These are phyloP conservation scores for Chitala chitala DNA, from an alignment of 2,113 vertebrate genomes.

Conservation along the genomic window DNA sequence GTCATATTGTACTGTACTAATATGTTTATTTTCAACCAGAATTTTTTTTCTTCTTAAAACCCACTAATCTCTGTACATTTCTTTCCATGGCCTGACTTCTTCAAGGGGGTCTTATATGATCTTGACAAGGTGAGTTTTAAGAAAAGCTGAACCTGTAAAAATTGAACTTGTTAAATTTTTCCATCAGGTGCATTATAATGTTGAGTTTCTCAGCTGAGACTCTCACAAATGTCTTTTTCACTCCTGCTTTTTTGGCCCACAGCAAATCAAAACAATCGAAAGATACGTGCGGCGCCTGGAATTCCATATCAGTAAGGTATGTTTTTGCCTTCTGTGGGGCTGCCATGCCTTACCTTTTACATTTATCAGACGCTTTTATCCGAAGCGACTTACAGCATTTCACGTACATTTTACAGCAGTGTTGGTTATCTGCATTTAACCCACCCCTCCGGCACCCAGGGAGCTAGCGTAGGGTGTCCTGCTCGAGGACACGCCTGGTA, in stretches of 20 bases:
- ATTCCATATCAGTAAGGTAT: slow-evolving; percentile 98
- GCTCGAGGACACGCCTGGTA: too few relatives aligned
- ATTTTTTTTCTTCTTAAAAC: slow-evolving; percentile 11
- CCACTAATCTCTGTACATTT: neutral
- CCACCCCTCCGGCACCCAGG: too few relatives aligned
- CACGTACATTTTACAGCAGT: too few relatives aligned
- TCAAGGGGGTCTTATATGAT: slow-evolving; percentile 91
- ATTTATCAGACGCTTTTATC: too few relatives aligned
- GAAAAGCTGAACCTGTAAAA: neutral
- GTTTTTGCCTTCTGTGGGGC: neutral
- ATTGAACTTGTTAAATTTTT: too few relatives aligned
- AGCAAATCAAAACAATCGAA: slow-evolving; percentile 98
- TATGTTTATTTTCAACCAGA: neutral
- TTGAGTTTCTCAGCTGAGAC: too few relatives aligned
- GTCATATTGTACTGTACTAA: neutral
- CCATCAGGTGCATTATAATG: too few relatives aligned
- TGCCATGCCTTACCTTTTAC: too few relatives aligned
- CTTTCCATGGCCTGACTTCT: slow-evolving; percentile 31
- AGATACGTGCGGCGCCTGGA: slow-evolving; percentile 93
- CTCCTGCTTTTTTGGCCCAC: slow-evolving; percentile 36
- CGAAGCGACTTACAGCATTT: too few relatives aligned
- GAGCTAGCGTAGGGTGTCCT: too few relatives aligned
- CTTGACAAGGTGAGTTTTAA: slow-evolving; percentile 85
- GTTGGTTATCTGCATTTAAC: too few relatives aligned
- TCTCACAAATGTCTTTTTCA: neutral